Evolutionary conservation across 2,113 vertebrate genomes (phyloP), one percentile per base, ranked within the genome.

Genomic region (Chrysochloris asiatica): DNA sequence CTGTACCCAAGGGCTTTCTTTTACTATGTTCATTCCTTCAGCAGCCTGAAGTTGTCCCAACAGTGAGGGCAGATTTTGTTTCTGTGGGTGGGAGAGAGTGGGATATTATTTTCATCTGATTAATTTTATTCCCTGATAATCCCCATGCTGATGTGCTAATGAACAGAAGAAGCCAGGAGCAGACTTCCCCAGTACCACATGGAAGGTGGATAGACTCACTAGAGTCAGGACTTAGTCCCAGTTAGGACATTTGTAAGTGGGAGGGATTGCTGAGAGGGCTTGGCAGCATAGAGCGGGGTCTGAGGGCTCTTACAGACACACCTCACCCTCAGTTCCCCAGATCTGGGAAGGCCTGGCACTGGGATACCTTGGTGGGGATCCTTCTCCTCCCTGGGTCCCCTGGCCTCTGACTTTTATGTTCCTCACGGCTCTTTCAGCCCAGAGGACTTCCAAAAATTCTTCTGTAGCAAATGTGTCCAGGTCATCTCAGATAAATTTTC

Each of bases 21-120:
- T 83, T 54, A n/a, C n/a, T 24, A 19, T 33, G 2, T 2, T 52
- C 13, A 0, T 65, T 76, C 59, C 56, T 93, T 47, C 43, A 4
- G 3, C 22, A 89, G n/a, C 13, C 28, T 50, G 61, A 92, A 72
- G 12, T 48, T 43, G 33, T 43, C 47, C 59, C 88, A 81, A 8
- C 8, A 41, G 43, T n/a, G 47, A 87, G 26, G 83, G 81, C 38
- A 80, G 72, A 73, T 77, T 84, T 86, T 78, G 67, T 89, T 86
- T 91, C 85, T 77, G 30, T 28, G 65, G 54, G 30, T 28, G 65
- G 54, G 36, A 75, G 41, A 87, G 65, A 38, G 3, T 33, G 33
- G n/a, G 41, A 26, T 67, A 26, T 94, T 87, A 63, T 92, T 93
- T 94, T 90, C 71, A 26, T 88, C 30, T 75, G 61, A 90, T 86